Evolutionary conservation across 2,888 invertebrate genomes (phyloP), one percentile per base, ranked within the genome.

Genomic region (Piscicola geometra): DNA sequence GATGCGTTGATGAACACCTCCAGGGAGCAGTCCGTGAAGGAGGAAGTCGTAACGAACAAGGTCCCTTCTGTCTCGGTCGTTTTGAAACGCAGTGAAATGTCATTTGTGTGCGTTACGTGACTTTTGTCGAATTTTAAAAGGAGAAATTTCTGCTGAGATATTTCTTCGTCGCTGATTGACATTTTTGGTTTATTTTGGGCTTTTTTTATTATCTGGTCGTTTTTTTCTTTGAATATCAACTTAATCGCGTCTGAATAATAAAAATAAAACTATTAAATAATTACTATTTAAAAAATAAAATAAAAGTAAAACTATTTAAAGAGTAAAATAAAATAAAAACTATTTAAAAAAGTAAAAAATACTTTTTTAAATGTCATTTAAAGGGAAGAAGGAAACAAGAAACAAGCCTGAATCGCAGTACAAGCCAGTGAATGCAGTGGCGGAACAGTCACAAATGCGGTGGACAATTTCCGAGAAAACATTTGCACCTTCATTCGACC

Each of bases 41-140:
- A 56, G 68, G 79, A 78, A 15, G 77, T 78, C 9, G 85, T 84
- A 32, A 81, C 78, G 78, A 85, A 85, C 32, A 85, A 80, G 21
- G 84, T 79, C 0, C 83, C 83, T 69, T 84, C 79, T 2, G 73
- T 77, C 2, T 81, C 79, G 0, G 80, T 80, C 0, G 84, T 84
- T 72, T 82, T 81, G 80, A 85, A 85, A 33, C 84, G 81, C 36
- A 85, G 77, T 0, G 83, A 83, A 32, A 85, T 80, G 78, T 85
- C 84, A 74, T 85, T 82, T 3, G 81, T 81, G 79, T 85, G 85
- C 2, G 78, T 76, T 1, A 25, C 36, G 21, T 77, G 70, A 32
- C 80, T 78, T 3, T 79, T 77, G 15, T 78, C 77, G 36, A 81
- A 79, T 28, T 75, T 76, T 71, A 80, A 77, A 0, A 71, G 76